Evolutionary conservation across 2,888 invertebrate species (phyloP), one percentile per base, ranked within the genome.

Genomic region (Luperina nickerlii): DNA sequence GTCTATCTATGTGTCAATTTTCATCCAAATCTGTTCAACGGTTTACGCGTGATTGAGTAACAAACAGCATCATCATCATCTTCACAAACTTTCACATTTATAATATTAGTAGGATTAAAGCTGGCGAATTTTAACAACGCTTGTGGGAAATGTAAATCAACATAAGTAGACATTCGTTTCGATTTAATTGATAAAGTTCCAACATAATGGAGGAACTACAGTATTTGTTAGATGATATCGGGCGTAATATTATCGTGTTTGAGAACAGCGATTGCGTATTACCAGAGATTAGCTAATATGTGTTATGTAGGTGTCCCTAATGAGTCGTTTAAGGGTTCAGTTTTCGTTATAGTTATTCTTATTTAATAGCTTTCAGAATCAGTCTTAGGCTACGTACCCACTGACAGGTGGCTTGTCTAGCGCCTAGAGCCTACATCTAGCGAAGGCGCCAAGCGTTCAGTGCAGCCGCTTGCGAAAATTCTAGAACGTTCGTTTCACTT

Each of bases 131-230:
- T 85, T 84, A 86, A 82, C 78, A 80, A 74, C 63, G 62, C 84
- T 84, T 69, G 62, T 77, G 80, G 84, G 81, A 74, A 74, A 72
- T 84, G 63, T 87, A 77, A 84, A 84, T 80, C 76, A 80, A 71
- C 65, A 62, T 79, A 83, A 86, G 83, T 63, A 83, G 75, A 66
- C 79, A 45, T 79, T 74, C 83, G 87, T 81, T 85, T 66, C 62
- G 51, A 72, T 72, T 69, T 72, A 87, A 85, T 85, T 87, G 84
- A 87, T 85, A 84, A 85, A 87, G 84, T 85, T 85, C 57, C 38
- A 38, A n/a, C 57, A 74, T 74, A 87, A 85, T 45, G 76, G 60
- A 24, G 60, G 71, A 80, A 85, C 76, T 54, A 74, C 65, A 80
- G 74, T 84, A 72, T 84, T 60, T 87, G 80, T 80, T 18, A 69